phyloP scores from a whole-genome alignment of 1,140 invertebrate genomes.

The Bombus cullumanus region DNA sequence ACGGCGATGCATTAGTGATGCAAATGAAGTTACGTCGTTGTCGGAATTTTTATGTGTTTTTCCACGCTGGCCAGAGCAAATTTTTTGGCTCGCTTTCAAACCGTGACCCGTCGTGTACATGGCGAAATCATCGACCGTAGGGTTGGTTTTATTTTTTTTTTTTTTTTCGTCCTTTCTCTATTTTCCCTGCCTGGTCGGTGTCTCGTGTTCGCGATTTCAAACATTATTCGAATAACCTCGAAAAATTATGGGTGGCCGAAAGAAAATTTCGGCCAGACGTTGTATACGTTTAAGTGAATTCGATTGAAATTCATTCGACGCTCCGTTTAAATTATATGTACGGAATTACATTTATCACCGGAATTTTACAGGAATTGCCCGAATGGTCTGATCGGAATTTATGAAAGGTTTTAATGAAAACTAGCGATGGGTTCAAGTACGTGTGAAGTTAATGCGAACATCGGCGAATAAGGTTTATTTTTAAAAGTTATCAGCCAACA shows the following conservation, averaged over 20 bases:
- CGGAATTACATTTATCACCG: background rate
- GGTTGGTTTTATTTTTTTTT: conserved; percentile 3
- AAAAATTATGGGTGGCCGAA: background rate
- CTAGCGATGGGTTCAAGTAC: background rate
- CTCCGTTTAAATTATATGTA: background rate
- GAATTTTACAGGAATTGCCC: background rate
- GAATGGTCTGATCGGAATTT: background rate
- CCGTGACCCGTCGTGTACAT: background rate
- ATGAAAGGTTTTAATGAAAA: conserved; percentile 1
- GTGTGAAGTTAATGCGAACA: too few relatives aligned
- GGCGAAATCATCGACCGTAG: background rate
- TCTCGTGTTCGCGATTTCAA: conserved; percentile 4
- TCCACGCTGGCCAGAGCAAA: conserved; percentile 1
- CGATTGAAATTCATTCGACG: conserved; percentile 3
- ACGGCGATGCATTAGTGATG: conserved; percentile 36
- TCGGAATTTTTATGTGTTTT: conserved; percentile 35
- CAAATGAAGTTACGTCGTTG: conserved; percentile 45
- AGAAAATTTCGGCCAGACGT: background rate
- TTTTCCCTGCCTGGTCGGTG: background rate
- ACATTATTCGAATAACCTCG: background rate
- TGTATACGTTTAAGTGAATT: conserved; percentile 3
- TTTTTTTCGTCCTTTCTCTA: background rate
- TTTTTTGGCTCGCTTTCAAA: conserved; percentile 41
- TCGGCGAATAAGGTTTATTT: too few relatives aligned
- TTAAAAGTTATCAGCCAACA: too few relatives aligned